A percentile compares a stretch with the other conserved stretches of the same genome.
Conservation (phyloP, 2,113 vertebrate species). For the Guaruba guarouba region DNA sequence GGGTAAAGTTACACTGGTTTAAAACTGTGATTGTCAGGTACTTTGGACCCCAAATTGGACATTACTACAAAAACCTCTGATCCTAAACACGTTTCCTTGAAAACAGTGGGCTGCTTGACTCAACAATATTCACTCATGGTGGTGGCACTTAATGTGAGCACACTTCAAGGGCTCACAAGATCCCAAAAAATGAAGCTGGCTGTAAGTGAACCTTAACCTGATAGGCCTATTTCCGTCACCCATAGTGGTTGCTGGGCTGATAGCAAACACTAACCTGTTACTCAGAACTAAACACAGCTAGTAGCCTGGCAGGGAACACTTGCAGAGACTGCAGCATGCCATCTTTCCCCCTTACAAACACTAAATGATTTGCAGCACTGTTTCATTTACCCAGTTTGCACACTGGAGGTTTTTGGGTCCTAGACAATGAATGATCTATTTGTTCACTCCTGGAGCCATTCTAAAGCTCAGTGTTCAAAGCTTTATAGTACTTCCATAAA, state of each 20-base stretch:
- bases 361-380: background rate
- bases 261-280: background rate
- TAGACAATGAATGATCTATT: background rate
- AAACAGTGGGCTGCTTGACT: background rate
- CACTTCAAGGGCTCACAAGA: background rate
- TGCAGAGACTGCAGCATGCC: background rate
- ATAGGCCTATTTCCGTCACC: background rate
- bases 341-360: background rate
- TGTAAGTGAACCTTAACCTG: background rate
- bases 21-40: background rate
- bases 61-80: background rate
- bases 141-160: background rate
- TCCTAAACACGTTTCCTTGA: background rate
- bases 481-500: background rate
- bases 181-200: background rate
- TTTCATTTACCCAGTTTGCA: background rate
- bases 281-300: background rate
- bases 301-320: background rate
- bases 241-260: background rate
- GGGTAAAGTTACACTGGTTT: background rate
- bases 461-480: background rate
- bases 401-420: background rate
- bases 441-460: background rate
- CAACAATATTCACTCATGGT: background rate
- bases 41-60: background rate